Conservation (phyloP, 2,888 invertebrate genomes). For the Tenodera sinensis region DNA sequence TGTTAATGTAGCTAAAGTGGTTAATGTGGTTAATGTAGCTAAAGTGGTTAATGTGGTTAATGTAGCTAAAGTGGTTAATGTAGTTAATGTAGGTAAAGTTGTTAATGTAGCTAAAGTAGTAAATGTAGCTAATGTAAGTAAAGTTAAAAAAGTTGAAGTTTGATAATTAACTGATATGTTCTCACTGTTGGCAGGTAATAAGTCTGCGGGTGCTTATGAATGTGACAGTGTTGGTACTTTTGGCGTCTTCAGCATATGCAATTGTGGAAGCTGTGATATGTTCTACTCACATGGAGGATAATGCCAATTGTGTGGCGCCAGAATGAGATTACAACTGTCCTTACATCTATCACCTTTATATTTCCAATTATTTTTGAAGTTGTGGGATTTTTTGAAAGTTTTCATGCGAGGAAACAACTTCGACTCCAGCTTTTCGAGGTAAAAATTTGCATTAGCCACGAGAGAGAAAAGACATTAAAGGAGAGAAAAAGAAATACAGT, state of each 20-base stretch:
- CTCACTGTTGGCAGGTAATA: slow-evolving; percentile 89
- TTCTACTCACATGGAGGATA: slow-evolving; percentile 54
- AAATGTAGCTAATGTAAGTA: too few relatives aligned
- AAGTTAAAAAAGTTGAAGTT: too few relatives aligned
- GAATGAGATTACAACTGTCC: slow-evolving; percentile 88
- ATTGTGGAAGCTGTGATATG: slow-evolving; percentile 79
- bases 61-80: too few relatives aligned
- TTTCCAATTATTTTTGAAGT: slow-evolving; percentile 91
- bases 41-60: too few relatives aligned
- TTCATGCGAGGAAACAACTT: slow-evolving; percentile 90
- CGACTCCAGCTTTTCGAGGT: slow-evolving; percentile 89
- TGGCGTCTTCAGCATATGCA: slow-evolving; percentile 81
- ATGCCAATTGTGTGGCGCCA: slow-evolving; percentile 72
- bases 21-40: too few relatives aligned
- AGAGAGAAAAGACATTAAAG: too few relatives aligned
- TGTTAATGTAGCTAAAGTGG: too few relatives aligned
- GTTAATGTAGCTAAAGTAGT: too few relatives aligned
- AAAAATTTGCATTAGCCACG: slow-evolving; percentile 32
- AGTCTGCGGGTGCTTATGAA: slow-evolving; percentile 79
- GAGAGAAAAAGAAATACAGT: too few relatives aligned
- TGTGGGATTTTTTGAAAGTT: slow-evolving; percentile 82
- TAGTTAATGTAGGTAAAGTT: too few relatives aligned
- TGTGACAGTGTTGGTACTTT: slow-evolving; percentile 68
- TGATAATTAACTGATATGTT: too few relatives aligned
- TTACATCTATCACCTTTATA: too few relatives aligned